These are phyloP conservation scores for Smithornis capensis DNA, from an alignment of 2,113 vertebrate genomes.

Conservation along the genomic window DNA sequence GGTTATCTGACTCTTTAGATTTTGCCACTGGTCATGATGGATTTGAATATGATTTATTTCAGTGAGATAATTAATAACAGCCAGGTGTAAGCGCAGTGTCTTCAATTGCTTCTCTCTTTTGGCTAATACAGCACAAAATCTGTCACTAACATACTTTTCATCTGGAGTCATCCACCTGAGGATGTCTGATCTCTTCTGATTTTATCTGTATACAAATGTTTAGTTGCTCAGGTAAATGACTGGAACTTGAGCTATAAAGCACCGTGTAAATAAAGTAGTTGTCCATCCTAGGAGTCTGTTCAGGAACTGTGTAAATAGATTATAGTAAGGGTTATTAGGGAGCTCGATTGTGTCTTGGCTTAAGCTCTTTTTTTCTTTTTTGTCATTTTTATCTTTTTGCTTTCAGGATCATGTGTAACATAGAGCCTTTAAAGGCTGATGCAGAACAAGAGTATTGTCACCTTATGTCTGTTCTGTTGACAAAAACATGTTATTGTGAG, in stretches of 20 bases:
- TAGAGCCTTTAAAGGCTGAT: neutral
- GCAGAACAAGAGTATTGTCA: neutral
- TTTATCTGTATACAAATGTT: neutral
- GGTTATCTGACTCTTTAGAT: neutral
- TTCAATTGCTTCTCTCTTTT: neutral
- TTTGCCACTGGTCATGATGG: neutral
- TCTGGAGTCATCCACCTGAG: neutral
- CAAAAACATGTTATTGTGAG: neutral
- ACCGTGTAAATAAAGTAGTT: neutral
- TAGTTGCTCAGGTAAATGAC: neutral
- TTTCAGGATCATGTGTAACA: neutral
- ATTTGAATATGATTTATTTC: neutral
- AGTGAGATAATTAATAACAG: neutral
- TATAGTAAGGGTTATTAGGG: neutral
- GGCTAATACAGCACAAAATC: neutral
- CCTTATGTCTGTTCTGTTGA: neutral
- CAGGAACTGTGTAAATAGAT: neutral
- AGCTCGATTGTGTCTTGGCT: neutral
- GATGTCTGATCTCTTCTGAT: neutral
- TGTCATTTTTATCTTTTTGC: neutral
- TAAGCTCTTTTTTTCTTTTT: neutral
- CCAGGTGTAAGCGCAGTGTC: neutral
- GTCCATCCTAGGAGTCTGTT: neutral
- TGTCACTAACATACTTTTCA: neutral
- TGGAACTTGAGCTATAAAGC: neutral